Base-by-base conservation (phyloP, 30 jellyfish, hydroid and myxozoan species). In the Hydractinia symbiolongicarpus region DNA sequence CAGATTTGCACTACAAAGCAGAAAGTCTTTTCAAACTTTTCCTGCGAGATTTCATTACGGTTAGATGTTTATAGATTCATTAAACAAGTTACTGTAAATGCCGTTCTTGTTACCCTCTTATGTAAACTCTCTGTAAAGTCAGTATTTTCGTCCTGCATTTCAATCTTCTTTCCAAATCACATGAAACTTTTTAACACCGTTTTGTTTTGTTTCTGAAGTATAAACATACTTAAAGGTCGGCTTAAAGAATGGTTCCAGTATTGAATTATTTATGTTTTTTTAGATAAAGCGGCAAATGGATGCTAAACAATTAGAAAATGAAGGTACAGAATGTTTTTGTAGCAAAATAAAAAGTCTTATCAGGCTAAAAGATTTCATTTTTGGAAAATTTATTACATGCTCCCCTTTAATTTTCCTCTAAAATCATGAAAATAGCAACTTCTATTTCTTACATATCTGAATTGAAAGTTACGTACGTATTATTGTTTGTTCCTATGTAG, bases 1-100 rank as follows among this genome's bases (percentile, higher is more conserved):
- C 79, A 15, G 98, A 91, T 80, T 67, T 91, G 50, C 98, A 86
- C 73, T 91, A 91, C 82, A 91, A 83, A 10, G 85, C 85, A 5
- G 98, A 91, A 10, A 86, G 77, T 60, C 81, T 86, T 54, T 79
- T 79, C 44, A 77, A 72, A 16, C 95, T 91, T 1, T 86, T 81
- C 77, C 16, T 56, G 4, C 30, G 66, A 61, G 55, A 61, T 3
- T 68, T 49, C n/a, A 73, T 84, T 16, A 40, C 66, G 73, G 90
- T 79, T 61, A 55, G 77, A 58, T 11, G 49, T n/a, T 77, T 9
- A 77, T 10, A 53, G 16, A 67, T 67, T 13, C 78, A 67, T 30
- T 1, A 13, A 16, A 11, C 19, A 16, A 58, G 69, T 58, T 58
- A 3, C 2, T 58, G 19, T 1, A 11, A 13, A 58, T 58, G 69